Conservation (phyloP, 2,113 vertebrate species). For the Microtus ochrogaster region DNA sequence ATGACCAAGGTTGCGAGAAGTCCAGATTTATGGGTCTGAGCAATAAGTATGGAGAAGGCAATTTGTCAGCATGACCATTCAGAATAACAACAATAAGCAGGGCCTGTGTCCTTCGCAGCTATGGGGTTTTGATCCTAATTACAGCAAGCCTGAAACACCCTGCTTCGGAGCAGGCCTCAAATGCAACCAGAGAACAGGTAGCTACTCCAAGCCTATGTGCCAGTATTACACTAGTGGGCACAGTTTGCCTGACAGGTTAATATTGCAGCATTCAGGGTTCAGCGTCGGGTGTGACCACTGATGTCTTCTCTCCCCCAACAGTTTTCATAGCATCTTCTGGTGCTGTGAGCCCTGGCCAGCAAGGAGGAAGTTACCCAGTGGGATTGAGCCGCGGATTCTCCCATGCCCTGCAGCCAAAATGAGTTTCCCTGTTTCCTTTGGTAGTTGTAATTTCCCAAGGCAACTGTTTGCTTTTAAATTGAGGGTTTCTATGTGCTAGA, state of each 20-base stretch:
- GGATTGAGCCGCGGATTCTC: too few relatives aligned
- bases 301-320: background rate
- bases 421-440: background rate
- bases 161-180: background rate
- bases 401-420: background rate
- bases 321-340: background rate
- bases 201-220: too few relatives aligned
- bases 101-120: background rate
- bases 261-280: background rate
- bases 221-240: too few relatives aligned
- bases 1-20: background rate
- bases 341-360: too few relatives aligned
- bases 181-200: background rate
- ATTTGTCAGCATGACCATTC: background rate
- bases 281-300: background rate
- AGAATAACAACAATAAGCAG: background rate
- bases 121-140: background rate
- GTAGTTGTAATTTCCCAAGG: background rate
- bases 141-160: background rate
- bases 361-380: background rate
- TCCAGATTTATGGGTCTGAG: background rate
- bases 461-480: slow-evolving; percentile 35
- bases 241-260: background rate
- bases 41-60: background rate
- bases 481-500: background rate